Evolutionary conservation across 2,888 invertebrate genomes (phyloP).

Genomic region (Aspidapion aeneum): DNA sequence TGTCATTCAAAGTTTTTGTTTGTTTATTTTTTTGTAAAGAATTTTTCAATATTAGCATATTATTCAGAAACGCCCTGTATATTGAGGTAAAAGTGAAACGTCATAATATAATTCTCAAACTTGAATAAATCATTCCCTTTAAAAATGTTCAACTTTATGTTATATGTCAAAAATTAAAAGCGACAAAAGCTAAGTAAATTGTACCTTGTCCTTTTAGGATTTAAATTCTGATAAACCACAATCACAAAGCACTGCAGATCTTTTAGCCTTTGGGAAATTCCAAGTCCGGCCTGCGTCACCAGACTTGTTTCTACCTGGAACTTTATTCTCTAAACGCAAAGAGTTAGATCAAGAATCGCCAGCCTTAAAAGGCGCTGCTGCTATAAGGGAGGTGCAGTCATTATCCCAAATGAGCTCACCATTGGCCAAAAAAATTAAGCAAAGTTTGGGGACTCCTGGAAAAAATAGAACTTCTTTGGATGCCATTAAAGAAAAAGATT

Average conservation of each 20-base stretch:
- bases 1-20: too few species aligned
- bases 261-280: constrained; percentile 48
- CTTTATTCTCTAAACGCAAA: constrained; percentile 58
- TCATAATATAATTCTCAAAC: too few species aligned
- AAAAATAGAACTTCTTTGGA: neutral
- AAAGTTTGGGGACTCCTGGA: constrained; percentile 11
- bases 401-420: constrained; percentile 29
- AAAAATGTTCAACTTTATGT: too few species aligned
- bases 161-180: too few species aligned
- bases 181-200: too few species aligned
- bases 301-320: constrained; percentile 57
- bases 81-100: too few species aligned
- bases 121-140: too few species aligned
- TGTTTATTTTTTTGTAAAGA: too few species aligned
- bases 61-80: too few species aligned
- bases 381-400: constrained; percentile 47
- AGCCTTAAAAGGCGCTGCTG: constrained; percentile 48
- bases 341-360: constrained; percentile 37
- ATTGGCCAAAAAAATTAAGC: constrained; percentile 30
- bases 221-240: neutral
- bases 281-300: constrained; percentile 54
- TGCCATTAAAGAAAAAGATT: constrained; percentile 7
- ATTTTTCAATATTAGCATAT: too few species aligned
- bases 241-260: constrained; percentile 13
- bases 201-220: neutral